phyloP scores from a whole-genome alignment of 2,888 invertebrate genomes.

The Disparrhopalites patrizii region DNA sequence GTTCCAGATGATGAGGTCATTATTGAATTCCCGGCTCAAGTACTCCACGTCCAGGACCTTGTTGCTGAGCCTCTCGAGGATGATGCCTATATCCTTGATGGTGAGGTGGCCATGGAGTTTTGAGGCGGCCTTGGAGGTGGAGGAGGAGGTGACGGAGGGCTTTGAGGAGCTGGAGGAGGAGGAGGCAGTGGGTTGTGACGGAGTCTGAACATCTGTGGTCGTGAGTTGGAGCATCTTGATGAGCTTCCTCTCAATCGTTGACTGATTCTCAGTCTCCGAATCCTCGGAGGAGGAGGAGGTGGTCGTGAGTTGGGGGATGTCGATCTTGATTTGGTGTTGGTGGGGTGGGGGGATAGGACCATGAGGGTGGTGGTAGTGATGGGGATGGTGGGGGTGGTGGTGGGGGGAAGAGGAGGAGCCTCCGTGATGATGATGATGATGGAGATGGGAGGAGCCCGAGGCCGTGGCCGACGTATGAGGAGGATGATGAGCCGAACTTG shows the following conservation, averaged over 20 bases:
- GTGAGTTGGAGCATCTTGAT: conserved; percentile 19
- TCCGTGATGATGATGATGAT: conserved; percentile 45
- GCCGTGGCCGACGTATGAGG: no score
- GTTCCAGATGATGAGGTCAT: conserved; percentile 94
- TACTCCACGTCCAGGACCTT: conserved; percentile 92
- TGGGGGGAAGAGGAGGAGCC: conserved; percentile 52
- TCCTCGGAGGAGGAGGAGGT: conserved; percentile 76
- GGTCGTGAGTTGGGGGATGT: conserved; percentile 50
- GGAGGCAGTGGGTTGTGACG: conserved; percentile 80
- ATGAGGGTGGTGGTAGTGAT: conserved; percentile 49
- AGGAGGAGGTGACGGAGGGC: conserved; percentile 81
- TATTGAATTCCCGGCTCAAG: conserved; percentile 84
- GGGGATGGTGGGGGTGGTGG: no score
- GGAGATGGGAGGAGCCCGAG: conserved; percentile 49
- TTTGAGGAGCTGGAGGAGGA: conserved; percentile 57
- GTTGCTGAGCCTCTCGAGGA: conserved; percentile 83
- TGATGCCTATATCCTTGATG: conserved; percentile 92
- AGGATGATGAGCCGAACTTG: conserved; percentile 49
- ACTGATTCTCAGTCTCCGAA: conserved; percentile 76
- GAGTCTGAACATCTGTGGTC: conserved; percentile 85
- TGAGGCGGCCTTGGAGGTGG: background rate
- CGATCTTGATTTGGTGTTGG: conserved; percentile 49
- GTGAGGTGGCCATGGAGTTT: conserved; percentile 1
- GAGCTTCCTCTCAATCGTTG: conserved; percentile 66
- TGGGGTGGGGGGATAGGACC: conserved; percentile 52